phyloP scores from a whole-genome alignment of 2,113 vertebrate species.

The Antigone vipio region DNA sequence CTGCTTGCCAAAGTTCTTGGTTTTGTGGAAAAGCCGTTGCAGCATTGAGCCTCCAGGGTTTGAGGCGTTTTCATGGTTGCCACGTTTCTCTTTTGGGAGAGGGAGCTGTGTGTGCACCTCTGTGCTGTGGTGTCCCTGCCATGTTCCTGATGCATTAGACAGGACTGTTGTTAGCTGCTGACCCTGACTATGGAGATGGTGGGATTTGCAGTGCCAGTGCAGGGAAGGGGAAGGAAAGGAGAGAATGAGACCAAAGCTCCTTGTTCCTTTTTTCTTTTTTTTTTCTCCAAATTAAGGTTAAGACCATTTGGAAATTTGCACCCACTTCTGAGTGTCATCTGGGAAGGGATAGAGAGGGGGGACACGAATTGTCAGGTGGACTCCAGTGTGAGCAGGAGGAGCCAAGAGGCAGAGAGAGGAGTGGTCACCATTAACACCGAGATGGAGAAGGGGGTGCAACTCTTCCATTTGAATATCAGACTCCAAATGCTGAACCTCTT shows the following conservation, averaged over 20 bases:
- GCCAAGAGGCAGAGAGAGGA: not conserved
- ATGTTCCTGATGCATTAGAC: not conserved
- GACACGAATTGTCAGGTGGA: not conserved
- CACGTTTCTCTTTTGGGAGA: not conserved
- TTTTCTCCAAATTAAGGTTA: not conserved
- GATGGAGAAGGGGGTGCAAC: not conserved
- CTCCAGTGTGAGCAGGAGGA: not conserved
- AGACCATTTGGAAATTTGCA: not conserved
- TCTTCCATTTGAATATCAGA: not conserved
- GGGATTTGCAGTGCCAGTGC: not conserved
- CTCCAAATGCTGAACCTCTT: not conserved
- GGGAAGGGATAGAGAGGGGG: not conserved
- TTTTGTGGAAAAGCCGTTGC: not conserved
- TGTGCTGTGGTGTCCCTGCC: not conserved
- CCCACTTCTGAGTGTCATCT: not conserved
- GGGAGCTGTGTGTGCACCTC: not conserved
- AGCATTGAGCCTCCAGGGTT: not conserved
- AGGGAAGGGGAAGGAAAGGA: rapidly evolving
- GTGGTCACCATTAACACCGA: not conserved
- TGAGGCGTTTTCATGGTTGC: not conserved
- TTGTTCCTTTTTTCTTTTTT: too few relatives aligned
- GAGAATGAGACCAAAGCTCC: not conserved
- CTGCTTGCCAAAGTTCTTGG: not conserved
- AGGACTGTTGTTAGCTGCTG: not conserved
- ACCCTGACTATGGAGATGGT: not conserved